A percentile compares a stretch with the other conserved stretches of the same genome.
These are phyloP conservation scores for Halcyon leucocephala DNA, from an alignment of 2,797 vertebrate genomes.

Conservation along the genomic window DNA sequence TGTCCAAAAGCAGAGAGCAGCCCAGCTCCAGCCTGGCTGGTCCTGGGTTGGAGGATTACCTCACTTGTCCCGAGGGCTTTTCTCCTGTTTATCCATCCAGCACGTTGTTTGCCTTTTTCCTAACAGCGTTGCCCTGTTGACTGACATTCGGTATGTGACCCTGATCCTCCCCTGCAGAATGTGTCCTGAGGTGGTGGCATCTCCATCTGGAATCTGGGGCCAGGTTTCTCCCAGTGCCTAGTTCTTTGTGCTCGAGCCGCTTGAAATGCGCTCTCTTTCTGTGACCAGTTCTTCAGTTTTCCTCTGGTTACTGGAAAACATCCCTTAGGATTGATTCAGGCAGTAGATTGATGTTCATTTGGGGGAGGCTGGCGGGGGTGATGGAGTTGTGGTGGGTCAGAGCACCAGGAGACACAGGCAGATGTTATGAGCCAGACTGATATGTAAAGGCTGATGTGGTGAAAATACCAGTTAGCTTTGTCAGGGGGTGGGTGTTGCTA, in stretches of 20 bases:
- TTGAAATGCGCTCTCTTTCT: not conserved
- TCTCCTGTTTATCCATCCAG: not conserved
- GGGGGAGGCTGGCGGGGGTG: not conserved
- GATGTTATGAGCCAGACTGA: not conserved
- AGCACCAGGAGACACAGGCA: not conserved
- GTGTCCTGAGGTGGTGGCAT: rapidly evolving
- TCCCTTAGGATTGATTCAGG: not conserved
- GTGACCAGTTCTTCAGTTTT: not conserved
- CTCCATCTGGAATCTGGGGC: not conserved
- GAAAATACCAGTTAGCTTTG: conserved; percentile 8
- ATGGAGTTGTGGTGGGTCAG: not conserved
- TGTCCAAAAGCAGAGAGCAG: not conserved
- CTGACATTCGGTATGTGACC: not conserved
- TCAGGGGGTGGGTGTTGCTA: conserved; percentile 5
- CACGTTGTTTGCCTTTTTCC: not conserved
- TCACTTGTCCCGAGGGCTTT: not conserved
- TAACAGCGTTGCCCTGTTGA: not conserved
- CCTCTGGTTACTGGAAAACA: not conserved
- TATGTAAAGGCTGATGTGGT: not conserved
- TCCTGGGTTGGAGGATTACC: not conserved
- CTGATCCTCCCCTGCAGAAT: not conserved
- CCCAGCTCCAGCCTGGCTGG: not conserved
- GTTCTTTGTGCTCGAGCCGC: not conserved
- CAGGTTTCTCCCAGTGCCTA: not conserved
- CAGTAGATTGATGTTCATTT: not conserved